Base-by-base conservation (phyloP, 2,888 invertebrate species). In the Leucophenga montana region DNA sequence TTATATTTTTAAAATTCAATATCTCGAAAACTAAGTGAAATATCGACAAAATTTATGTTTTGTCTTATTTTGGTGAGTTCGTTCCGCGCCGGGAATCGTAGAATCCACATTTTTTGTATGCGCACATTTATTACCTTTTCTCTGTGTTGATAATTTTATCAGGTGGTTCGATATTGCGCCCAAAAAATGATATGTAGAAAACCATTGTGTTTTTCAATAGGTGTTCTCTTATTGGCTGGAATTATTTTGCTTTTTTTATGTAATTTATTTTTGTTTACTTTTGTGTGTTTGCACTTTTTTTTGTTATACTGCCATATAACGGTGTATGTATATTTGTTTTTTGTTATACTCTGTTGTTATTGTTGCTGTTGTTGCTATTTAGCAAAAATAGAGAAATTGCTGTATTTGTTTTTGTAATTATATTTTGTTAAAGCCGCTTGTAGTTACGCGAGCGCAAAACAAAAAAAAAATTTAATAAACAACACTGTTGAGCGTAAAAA, bases 121-220 rank as follows among this genome's bases (percentile, higher is more conserved):
- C 39, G 1, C 39, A 39, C 39, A 11, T 39, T 66, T 39, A 62
- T 84, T 86, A 86, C 85, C 85, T 86, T 73, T 85, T 85, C 69
- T 86, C 84, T 67, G 78, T 78, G 70, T 78, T 79, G 62, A 83
- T 72, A 75, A 80, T 79, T 83, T 88, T 88, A 78, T 88, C 89
- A 73, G 88, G 88, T 53, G 89, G 87, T 27, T 87, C 85, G 44
- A 83, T 75, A 71, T 77, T 82, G 53, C 71, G 73, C 16, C 82
- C 83, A 77, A 86, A 88, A 66, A 87, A 84, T 66, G 88, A 83
- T 73, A 87, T 88, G 70, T 85, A 83, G 78, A 88, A 88, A 59
- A 88, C 89, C 88, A 88, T 88, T 75, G 71, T 74, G 61, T 62
- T 67, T 69, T 39, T 8, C 8, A 8, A 44, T 61, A 54, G 46